Base-by-base conservation (phyloP, 2,113 vertebrate genomes). In the Microtus richardsoni region DNA sequence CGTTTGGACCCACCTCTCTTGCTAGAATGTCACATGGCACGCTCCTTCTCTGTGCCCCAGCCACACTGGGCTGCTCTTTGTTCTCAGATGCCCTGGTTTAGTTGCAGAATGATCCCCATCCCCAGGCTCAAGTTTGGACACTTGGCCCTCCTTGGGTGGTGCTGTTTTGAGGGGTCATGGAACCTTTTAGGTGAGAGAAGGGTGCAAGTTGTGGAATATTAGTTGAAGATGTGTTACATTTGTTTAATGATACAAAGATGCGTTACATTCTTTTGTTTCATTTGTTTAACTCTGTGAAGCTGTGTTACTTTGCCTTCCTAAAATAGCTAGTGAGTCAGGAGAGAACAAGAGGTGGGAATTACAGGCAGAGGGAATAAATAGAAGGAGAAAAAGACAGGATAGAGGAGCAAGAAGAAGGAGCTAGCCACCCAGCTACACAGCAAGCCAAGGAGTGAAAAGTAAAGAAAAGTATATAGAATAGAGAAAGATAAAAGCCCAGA, bases 11-110 rank as follows among this genome's bases (percentile, higher is more conserved):
- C 66, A 13, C 58, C 80, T 47, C 33, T 41, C n/a, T 60, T 41
- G 22, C 73, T 74, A 44, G 11, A 33, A 26, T 2, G 8, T 26
- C 52, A 7, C 0, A 2, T 0, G 80, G n/a, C 36, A 2, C 11
- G 14, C 0, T 28, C 52, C 19, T 24, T 26, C 33, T 77, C 52
- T 70, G 52, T 22, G 9, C 6, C n/a, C 7, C 26, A 39, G 47
- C 49, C 44, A 13, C 44, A 3, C 16, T 13, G 80, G 44, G 11
- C 39, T n/a, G 44, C 58, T 5, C 58, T 58, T n/a, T 10, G 7
- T 24, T 64, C 41, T 66, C 16, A 66, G 60, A 16, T 11, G 2
- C 41, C 16, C 5, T 21, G 28, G 26, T 66, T 47, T 66, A 16
- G 16, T 26, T 33, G 16, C 10, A 8, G 39, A 83, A 83, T 85